These are phyloP conservation scores for Globicephala melas DNA, from an alignment of 2,113 vertebrate genomes.

Conservation along the genomic window DNA sequence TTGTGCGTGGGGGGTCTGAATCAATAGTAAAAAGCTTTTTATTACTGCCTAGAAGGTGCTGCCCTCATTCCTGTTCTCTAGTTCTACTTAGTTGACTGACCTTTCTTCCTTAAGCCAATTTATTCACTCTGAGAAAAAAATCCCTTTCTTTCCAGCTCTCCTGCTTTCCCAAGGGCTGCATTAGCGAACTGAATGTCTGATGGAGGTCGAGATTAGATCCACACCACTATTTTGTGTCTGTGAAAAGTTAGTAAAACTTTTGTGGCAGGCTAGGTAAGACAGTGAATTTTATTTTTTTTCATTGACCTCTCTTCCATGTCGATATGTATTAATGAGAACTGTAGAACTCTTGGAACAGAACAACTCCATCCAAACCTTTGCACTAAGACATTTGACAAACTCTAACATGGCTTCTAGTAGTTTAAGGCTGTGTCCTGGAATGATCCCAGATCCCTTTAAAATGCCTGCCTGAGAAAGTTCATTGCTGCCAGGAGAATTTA, in stretches of 20 bases:
- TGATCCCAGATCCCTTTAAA: neutral
- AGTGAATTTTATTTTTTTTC: too few relatives aligned
- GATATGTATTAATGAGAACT: neutral
- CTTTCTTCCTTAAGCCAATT: neutral
- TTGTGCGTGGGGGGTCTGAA: rapidly evolving
- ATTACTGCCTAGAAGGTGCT: neutral
- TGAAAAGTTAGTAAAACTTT: neutral
- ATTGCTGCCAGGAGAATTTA: neutral
- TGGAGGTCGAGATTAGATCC: neutral
- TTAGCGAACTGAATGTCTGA: neutral
- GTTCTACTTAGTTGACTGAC: neutral
- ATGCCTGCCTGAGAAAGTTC: neutral
- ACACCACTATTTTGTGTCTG: neutral
- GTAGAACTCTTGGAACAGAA: neutral
- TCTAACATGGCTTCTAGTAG: neutral
- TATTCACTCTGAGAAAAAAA: neutral
- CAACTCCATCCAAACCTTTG: neutral
- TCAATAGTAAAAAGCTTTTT: neutral
- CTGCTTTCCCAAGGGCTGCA: neutral
- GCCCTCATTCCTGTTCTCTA: neutral
- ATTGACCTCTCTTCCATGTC: neutral
- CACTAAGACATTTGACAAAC: neutral
- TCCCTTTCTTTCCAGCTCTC: neutral
- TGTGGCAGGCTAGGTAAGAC: neutral
- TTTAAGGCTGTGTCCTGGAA: neutral